A percentile compares a stretch with the other conserved stretches of the same genome.
Evolutionary conservation across 2,888 invertebrate species (phyloP).

Genomic region (Pyralis farinalis): DNA sequence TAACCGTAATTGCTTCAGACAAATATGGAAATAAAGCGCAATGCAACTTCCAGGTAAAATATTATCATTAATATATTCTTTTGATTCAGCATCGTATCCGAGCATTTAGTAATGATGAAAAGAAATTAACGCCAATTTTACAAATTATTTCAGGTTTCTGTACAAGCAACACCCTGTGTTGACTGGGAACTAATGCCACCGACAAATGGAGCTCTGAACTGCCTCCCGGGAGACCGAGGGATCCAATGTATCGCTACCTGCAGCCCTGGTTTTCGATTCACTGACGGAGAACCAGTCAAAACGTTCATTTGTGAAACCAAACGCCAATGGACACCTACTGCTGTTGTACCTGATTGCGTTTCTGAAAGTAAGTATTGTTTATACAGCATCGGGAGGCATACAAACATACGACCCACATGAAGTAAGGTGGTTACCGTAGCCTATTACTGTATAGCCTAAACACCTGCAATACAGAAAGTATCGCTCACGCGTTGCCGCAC

Average conservation of each 20-base stretch:
- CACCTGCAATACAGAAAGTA: too few species aligned
- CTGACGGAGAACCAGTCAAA: conserved; percentile 93
- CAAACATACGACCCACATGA: too few species aligned
- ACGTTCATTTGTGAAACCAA: conserved; percentile 92
- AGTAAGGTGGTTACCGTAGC: too few species aligned
- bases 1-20: conserved; percentile 94
- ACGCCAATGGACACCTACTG: conserved; percentile 91
- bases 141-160: conserved; percentile 86
- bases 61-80: too few species aligned
- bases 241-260: conserved; percentile 95
- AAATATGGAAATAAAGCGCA: conserved; percentile 93
- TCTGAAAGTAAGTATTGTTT: conserved; percentile 91
- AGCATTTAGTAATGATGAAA: too few species aligned
- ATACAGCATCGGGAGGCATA: too few species aligned
- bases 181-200: conserved; percentile 96
- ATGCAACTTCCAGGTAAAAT: conserved; percentile 92
- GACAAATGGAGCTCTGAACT: conserved; percentile 93
- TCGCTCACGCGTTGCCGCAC: too few species aligned
- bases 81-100: too few species aligned
- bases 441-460: too few species aligned
- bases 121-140: too few species aligned
- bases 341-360: conserved; percentile 96
- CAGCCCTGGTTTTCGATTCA: conserved; percentile 93
- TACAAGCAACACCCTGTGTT: conserved; percentile 96
- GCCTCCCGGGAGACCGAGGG: conserved; percentile 90